phyloP scores from a whole-genome alignment of 2,888 invertebrate genomes.

The Apamea crenata region DNA sequence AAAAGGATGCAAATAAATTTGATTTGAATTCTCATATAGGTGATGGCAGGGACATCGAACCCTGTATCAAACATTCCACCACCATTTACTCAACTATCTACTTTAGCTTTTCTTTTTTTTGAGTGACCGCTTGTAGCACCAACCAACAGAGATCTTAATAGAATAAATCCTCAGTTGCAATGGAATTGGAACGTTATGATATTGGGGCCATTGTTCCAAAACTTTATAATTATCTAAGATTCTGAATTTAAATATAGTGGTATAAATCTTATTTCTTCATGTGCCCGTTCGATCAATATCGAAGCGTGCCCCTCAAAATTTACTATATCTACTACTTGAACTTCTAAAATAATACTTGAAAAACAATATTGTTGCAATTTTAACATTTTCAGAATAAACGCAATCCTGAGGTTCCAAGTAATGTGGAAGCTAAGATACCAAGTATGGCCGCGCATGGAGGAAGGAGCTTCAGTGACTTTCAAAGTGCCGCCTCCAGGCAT shows the following conservation, averaged over 20 bases:
- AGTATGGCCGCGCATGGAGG: constrained; percentile 99
- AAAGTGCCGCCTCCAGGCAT: constrained; percentile 99
- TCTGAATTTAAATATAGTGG: background rate
- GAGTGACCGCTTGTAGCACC: background rate
- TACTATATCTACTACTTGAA: background rate
- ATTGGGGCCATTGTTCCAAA: background rate
- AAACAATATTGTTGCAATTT: background rate
- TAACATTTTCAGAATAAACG: constrained; percentile 83
- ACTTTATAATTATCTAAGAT: background rate
- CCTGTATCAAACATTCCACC: too few species aligned
- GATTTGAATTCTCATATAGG: too few species aligned
- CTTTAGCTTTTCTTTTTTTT: background rate
- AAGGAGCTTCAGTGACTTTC: constrained; percentile 98
- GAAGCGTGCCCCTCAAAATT: background rate
- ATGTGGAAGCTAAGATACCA: constrained; percentile 99
- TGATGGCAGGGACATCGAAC: too few species aligned
- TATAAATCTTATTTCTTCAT: background rate
- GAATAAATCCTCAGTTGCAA: background rate
- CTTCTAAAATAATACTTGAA: background rate
- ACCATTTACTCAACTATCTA: background rate
- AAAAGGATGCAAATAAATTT: too few species aligned
- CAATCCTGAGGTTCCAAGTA: constrained; percentile 94
- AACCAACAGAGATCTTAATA: background rate
- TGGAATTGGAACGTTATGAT: background rate
- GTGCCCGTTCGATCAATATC: background rate